Conservation (phyloP, 2,888 invertebrate species). For the Lithosia quadra region DNA sequence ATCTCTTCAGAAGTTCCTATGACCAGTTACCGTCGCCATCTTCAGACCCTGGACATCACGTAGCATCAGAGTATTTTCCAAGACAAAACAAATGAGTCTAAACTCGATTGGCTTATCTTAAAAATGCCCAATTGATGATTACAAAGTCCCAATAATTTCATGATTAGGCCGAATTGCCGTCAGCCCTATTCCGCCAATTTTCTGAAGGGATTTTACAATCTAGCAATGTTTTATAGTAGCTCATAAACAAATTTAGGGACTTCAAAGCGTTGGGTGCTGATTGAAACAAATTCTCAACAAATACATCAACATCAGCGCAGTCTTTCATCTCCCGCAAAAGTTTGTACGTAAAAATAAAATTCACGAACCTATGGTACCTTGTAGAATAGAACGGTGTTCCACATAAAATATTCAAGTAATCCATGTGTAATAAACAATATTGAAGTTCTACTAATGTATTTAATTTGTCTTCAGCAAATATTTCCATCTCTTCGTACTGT, state of each 20-base stretch:
- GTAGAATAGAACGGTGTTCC: conserved; percentile 49
- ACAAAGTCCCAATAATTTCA: too few relatives aligned
- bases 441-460: conserved; percentile 56
- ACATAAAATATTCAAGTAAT: conserved; percentile 62
- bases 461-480: conserved; percentile 42
- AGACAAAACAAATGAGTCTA: too few relatives aligned
- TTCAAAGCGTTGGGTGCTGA: background rate
- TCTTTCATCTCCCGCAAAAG: conserved; percentile 33
- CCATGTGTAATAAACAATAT: conserved; percentile 56
- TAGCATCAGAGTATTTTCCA: too few relatives aligned
- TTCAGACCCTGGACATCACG: too few relatives aligned
- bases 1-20: too few relatives aligned
- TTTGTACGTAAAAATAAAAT: conserved; percentile 58
- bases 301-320: background rate
- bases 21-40: too few relatives aligned
- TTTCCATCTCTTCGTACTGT: conserved; percentile 23
- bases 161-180: background rate
- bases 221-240: background rate
- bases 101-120: too few relatives aligned
- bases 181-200: conserved; percentile 26
- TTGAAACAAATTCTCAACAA: background rate
- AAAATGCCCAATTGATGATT: too few relatives aligned
- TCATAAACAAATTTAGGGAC: background rate
- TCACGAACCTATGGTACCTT: conserved; percentile 51
- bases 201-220: background rate